Conservation (phyloP, 2,113 vertebrate genomes). For the Leptobrachium ailaonicum region DNA sequence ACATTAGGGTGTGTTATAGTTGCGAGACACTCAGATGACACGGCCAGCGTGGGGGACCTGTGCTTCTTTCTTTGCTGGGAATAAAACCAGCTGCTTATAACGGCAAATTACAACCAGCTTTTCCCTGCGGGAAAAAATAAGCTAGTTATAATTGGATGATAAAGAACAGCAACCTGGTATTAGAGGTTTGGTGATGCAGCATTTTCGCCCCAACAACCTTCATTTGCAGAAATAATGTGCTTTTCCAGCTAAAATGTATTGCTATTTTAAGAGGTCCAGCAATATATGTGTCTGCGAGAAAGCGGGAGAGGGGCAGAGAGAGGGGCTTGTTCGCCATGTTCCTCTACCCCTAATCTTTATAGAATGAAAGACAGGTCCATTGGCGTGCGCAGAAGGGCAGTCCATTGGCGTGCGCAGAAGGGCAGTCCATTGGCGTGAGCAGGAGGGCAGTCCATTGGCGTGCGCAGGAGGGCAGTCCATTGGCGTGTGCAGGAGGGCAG, state of each 20-base stretch:
- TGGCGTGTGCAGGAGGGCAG: no score
- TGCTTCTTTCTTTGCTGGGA: slow-evolving; percentile 8
- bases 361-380: no score
- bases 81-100: slow-evolving; percentile 38
- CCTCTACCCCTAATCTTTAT: no score
- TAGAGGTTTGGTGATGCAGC: slow-evolving; percentile 21
- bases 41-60: not conserved
- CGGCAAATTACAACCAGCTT: slow-evolving; percentile 33
- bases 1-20: not conserved
- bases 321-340: no score
- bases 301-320: no score
- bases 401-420: no score
- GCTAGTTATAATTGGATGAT: slow-evolving; percentile 46
- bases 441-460: no score
- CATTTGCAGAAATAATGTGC: slow-evolving; percentile 28
- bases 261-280: not conserved
- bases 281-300: no score
- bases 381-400: no score
- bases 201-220: slow-evolving; percentile 24
- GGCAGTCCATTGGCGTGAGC: no score
- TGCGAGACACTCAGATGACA: not conserved
- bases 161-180: slow-evolving; percentile 35
- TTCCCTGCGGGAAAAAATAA: slow-evolving; percentile 44
- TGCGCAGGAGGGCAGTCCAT: no score
- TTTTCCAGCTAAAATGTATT: slow-evolving; percentile 6